These are phyloP conservation scores for Prietella phreatophila DNA, from an alignment of 2,113 vertebrate species.

Conservation along the genomic window DNA sequence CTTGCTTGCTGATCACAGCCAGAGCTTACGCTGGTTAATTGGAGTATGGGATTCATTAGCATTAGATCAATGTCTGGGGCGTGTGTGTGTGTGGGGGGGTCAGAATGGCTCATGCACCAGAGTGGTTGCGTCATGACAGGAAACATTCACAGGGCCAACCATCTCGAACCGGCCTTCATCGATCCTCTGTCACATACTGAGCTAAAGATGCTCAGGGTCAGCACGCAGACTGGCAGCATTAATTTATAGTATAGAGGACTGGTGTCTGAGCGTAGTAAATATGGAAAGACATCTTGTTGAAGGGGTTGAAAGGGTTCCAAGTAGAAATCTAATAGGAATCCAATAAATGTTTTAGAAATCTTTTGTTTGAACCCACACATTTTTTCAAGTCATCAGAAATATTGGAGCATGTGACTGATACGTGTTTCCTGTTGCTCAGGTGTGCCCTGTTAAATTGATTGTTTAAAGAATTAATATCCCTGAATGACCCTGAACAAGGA, in stretches of 20 bases:
- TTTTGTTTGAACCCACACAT: no score
- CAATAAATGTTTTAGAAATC: not conserved
- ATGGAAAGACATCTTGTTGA: not conserved
- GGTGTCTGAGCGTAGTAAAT: not conserved
- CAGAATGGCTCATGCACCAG: conserved; percentile 47
- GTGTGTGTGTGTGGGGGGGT: no score
- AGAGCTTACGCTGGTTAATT: conserved; percentile 63
- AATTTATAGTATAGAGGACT: not conserved
- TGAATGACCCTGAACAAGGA: no score
- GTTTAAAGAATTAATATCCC: no score
- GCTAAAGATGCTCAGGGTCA: conserved; percentile 26
- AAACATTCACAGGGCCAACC: conserved; percentile 45
- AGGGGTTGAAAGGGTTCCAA: not conserved
- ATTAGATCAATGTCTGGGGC: conserved; percentile 51
- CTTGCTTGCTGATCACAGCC: conserved; percentile 44
- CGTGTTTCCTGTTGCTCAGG: no score
- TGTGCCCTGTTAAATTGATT: no score
- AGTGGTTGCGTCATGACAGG: conserved; percentile 43
- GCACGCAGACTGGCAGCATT: conserved; percentile 26
- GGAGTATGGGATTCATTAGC: conserved; percentile 63
- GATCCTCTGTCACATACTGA: conserved; percentile 29
- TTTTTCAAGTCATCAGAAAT: no score
- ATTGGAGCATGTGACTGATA: no score
- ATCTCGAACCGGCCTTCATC: not conserved
- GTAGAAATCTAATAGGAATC: not conserved